Evolutionary conservation across 2,113 vertebrate genomes (phyloP).

Genomic region (Cynoglossus semilaevis): DNA sequence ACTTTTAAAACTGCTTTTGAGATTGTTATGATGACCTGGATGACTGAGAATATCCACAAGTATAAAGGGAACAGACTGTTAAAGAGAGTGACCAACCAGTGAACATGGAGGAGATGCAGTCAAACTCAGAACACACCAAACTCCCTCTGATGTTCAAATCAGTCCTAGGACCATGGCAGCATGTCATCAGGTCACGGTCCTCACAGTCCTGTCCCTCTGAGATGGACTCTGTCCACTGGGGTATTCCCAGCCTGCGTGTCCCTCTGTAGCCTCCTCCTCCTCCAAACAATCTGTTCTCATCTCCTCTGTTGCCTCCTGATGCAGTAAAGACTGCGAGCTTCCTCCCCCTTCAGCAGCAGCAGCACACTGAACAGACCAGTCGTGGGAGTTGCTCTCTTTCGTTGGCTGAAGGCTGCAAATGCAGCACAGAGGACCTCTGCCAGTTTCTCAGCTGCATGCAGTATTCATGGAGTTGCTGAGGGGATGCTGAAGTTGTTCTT

Average conservation of each 20-base stretch:
- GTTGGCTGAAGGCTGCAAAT: constrained; percentile 50
- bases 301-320: constrained; percentile 46
- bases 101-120: constrained; percentile 64
- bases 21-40: too few species aligned
- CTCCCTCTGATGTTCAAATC: constrained; percentile 46
- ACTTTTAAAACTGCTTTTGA: too few species aligned
- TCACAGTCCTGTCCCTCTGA: constrained; percentile 42
- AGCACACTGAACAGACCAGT: constrained; percentile 51
- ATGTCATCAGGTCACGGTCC: constrained; percentile 53
- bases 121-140: too few species aligned
- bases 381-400: constrained; percentile 58
- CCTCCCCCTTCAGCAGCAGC: constrained; percentile 3
- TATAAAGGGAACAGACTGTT: constrained; percentile 1
- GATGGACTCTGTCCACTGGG: constrained; percentile 41
- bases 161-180: constrained; percentile 51
- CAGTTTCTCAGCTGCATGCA: constrained; percentile 78
- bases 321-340: constrained; percentile 49
- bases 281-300: constrained; percentile 24
- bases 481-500: too few species aligned
- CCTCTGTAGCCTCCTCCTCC: constrained; percentile 39
- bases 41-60: too few species aligned
- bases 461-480: constrained; percentile 82
- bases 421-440: constrained; percentile 71
- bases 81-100: constrained; percentile 58
- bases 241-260: constrained; percentile 54